A percentile compares a stretch with the other conserved stretches of the same genome.
Evolutionary conservation across 2,888 invertebrate genomes (phyloP).

Genomic region (Orthonevra nobilis): DNA sequence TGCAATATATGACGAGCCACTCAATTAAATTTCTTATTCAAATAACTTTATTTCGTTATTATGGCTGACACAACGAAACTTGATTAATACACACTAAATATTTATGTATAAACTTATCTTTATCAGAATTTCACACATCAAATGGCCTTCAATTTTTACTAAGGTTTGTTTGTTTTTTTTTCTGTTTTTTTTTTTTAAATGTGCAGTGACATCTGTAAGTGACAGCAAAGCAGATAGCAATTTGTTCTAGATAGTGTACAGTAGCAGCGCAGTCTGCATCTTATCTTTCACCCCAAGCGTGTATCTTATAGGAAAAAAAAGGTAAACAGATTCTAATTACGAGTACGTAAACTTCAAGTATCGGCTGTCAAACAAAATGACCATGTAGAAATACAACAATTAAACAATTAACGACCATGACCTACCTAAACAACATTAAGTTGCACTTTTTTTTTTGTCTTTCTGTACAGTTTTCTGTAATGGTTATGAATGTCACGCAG

Average conservation of each 20-base stretch:
- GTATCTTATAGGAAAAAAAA: too few relatives aligned
- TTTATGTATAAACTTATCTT: neutral
- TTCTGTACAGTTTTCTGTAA: conserved; percentile 2
- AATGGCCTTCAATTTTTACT: too few relatives aligned
- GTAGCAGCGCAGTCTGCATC: neutral
- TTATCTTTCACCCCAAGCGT: too few relatives aligned
- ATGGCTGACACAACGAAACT: neutral
- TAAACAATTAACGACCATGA: conserved; percentile 64
- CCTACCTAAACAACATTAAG: conserved; percentile 66
- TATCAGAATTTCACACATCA: neutral
- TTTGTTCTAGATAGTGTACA: too few relatives aligned
- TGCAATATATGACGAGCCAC: neutral
- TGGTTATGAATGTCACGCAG: conserved; percentile 13
- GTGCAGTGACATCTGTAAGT: conserved; percentile 6
- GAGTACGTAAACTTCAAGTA: conserved; percentile 12
- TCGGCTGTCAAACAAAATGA: conserved; percentile 39
- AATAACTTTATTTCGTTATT: neutral
- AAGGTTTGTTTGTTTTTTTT: too few relatives aligned
- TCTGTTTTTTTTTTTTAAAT: neutral
- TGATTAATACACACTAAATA: neutral
- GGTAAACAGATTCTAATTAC: conserved; percentile 54
- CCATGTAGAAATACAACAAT: conserved; percentile 29
- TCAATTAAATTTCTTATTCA: neutral
- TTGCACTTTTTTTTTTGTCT: conserved; percentile 40
- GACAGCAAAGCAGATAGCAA: conserved; percentile 6